These are phyloP conservation scores for Drosophila pseudotalamancana DNA, from an alignment of 2,888 invertebrate species.

Conservation along the genomic window DNA sequence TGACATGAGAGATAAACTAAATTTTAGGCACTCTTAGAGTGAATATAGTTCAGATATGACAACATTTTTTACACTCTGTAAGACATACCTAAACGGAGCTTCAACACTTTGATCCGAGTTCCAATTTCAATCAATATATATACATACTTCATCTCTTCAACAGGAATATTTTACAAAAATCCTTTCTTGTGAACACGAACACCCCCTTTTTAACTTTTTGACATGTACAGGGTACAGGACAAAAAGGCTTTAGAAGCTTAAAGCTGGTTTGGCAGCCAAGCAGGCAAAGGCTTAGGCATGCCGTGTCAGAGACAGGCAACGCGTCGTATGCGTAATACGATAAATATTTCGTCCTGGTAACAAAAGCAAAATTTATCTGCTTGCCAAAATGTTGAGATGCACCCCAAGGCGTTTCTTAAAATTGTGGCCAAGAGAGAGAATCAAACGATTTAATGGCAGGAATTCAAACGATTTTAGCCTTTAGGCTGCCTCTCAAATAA, in stretches of 20 bases:
- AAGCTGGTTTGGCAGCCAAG: slow-evolving; percentile 26
- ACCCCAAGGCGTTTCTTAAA: slow-evolving; percentile 20
- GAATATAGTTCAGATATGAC: no score
- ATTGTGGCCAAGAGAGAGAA: slow-evolving; percentile 35
- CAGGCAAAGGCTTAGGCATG: slow-evolving; percentile 40
- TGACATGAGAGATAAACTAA: no score
- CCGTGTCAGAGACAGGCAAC: slow-evolving; percentile 26
- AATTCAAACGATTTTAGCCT: slow-evolving; percentile 72
- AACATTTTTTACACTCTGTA: no score
- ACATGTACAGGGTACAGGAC: slow-evolving; percentile 10
- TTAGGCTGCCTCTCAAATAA: slow-evolving; percentile 36
- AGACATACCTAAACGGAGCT: no score
- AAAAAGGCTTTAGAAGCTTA: slow-evolving; percentile 33
- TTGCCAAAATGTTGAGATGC: slow-evolving; percentile 58
- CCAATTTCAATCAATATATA: background rate
- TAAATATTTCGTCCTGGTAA: slow-evolving; percentile 66
- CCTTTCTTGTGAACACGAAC: no score
- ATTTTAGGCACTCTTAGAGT: no score
- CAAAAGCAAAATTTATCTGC: slow-evolving; percentile 74
- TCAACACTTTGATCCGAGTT: background rate
- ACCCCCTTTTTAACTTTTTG: background rate
- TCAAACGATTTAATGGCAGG: slow-evolving; percentile 71
- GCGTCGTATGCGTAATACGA: slow-evolving; percentile 58
- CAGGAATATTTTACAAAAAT: no score
- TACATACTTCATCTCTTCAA: no score